Conservation (phyloP, 2,797 vertebrate species). For the Pipistrellus pygmaeus region DNA sequence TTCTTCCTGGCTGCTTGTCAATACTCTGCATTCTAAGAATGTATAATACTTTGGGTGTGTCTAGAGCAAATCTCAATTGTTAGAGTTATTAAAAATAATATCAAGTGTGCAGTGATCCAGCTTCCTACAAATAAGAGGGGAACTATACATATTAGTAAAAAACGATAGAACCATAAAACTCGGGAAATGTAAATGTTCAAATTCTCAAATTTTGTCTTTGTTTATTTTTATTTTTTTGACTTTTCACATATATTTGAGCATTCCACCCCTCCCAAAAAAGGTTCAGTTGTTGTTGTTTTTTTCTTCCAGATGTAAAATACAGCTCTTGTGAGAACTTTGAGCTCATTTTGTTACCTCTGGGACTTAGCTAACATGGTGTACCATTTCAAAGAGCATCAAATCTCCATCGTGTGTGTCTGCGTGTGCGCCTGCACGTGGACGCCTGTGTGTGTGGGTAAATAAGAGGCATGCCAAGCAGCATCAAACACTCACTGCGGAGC, state of each 20-base stretch:
- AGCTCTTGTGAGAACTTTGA: background rate
- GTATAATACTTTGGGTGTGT: background rate
- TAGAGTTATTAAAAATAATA: slow-evolving; percentile 47
- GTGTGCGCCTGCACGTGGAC: slow-evolving; percentile 60
- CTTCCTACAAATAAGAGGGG: background rate
- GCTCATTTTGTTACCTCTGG: background rate
- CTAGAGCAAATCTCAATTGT: background rate
- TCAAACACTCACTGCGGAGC: slow-evolving; percentile 41
- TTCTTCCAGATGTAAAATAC: background rate
- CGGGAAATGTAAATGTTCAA: background rate
- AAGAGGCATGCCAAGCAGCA: slow-evolving; percentile 56
- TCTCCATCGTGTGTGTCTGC: background rate
- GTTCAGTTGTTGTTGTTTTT: background rate
- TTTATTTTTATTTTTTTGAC: background rate
- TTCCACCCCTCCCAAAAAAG: background rate
- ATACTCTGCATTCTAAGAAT: background rate
- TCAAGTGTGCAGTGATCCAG: background rate
- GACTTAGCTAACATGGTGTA: slow-evolving; percentile 53
- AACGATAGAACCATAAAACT: background rate
- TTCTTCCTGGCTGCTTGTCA: background rate
- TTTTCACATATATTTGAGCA: background rate
- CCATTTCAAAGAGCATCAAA: slow-evolving; percentile 47
- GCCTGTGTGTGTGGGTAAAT: slow-evolving; percentile 23
- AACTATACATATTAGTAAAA: background rate
- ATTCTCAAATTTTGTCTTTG: background rate